A percentile compares a stretch with the other conserved stretches of the same genome.
These are phyloP conservation scores for Diplosoma virens DNA, from an alignment of 23 tunicate species.

Conservation along the genomic window DNA sequence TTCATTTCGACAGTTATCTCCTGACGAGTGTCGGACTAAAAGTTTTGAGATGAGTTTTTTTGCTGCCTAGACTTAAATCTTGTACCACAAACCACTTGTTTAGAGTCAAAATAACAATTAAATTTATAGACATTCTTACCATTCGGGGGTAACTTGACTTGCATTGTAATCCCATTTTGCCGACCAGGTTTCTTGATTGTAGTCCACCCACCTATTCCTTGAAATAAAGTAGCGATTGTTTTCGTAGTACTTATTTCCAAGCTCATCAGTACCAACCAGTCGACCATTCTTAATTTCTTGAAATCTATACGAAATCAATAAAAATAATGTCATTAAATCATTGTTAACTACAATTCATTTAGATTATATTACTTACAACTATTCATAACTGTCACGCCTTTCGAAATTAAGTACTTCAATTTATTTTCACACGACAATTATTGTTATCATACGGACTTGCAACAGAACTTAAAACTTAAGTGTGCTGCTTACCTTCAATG, in stretches of 20 bases:
- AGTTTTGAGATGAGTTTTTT: too few relatives aligned
- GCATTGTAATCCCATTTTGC: conserved; percentile 97
- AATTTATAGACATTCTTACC: conserved; percentile 17
- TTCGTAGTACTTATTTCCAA: conserved; percentile 90
- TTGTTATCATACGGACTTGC: background rate
- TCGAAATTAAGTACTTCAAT: too few relatives aligned
- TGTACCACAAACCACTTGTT: too few relatives aligned
- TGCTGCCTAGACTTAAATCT: too few relatives aligned
- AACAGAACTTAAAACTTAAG: too few relatives aligned
- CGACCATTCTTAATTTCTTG: conserved; percentile 46
- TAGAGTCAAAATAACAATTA: too few relatives aligned
- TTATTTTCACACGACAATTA: background rate
- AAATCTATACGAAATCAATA: conserved; percentile 8
- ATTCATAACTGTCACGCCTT: too few relatives aligned
- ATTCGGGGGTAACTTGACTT: conserved; percentile 87
- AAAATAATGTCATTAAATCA: background rate
- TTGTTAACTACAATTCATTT: background rate
- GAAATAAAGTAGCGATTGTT: conserved; percentile 85
- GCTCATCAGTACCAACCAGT: conserved; percentile 74
- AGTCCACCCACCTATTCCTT: conserved; percentile 96
- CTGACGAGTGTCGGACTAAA: too few relatives aligned
- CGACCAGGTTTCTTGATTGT: conserved; percentile 69
- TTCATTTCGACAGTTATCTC: too few relatives aligned
- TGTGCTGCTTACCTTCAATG: too few relatives aligned
- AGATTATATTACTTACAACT: too few relatives aligned